phyloP scores from a whole-genome alignment of 1,140 invertebrate genomes.

The Pectinophora gossypiella region DNA sequence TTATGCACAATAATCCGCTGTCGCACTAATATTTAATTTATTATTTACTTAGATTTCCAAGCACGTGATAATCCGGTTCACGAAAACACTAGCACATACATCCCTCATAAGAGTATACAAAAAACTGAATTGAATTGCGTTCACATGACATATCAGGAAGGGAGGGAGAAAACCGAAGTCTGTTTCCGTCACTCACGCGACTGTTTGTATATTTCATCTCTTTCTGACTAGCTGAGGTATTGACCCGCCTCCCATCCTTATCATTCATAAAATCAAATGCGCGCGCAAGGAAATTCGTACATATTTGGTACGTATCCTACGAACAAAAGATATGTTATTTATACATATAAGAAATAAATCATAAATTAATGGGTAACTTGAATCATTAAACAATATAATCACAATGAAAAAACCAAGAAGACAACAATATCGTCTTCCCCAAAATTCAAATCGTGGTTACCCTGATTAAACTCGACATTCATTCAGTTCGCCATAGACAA shows the following conservation, averaged over 20 bases:
- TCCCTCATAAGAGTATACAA: conserved; percentile 29
- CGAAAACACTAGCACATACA: conserved; percentile 38
- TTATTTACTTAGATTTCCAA: conserved; percentile 16
- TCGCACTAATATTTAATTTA: not conserved
- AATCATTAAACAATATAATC: no score
- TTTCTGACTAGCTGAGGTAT: conserved; percentile 23
- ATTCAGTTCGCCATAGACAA: not conserved
- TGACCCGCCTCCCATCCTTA: conserved; percentile 46
- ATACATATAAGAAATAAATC: no score
- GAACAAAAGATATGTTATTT: no score
- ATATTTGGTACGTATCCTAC: no score
- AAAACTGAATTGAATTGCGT: conserved; percentile 37
- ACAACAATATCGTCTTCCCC: no score
- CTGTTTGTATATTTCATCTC: not conserved
- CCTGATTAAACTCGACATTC: no score
- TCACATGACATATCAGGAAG: not conserved
- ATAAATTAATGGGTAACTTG: no score
- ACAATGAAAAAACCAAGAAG: no score
- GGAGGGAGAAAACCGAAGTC: not conserved
- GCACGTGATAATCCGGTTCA: conserved; percentile 44
- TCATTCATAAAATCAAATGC: conserved; percentile 39
- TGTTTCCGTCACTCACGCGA: not conserved
- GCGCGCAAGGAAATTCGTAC: no score
- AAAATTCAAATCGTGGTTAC: no score
- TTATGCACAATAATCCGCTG: no score